Percentiles rank a stretch among this genome's conserved stretches.
phyloP scores from a whole-genome alignment of 2,797 vertebrate genomes.

The Odontamblyopus rebecca region DNA sequence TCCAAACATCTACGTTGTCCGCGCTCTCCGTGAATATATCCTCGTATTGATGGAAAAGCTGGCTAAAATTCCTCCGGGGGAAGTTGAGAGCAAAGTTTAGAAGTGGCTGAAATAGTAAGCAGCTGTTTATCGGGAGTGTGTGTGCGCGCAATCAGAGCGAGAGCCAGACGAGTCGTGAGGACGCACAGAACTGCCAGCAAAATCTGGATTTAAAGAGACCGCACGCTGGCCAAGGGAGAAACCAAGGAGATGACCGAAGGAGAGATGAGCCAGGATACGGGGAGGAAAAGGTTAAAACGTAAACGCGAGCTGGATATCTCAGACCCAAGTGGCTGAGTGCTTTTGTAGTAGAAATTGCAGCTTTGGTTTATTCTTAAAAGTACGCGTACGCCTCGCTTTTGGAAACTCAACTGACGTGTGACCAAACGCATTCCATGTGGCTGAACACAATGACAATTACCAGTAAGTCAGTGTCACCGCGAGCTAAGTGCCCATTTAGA shows the following conservation, averaged over 20 bases:
- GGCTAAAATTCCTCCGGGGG: constrained; percentile 16
- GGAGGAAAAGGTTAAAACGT: background rate
- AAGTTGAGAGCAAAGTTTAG: constrained; percentile 38
- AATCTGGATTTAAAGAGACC: constrained; percentile 77
- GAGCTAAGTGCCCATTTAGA: constrained; percentile 15
- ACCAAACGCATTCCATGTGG: constrained; percentile 3
- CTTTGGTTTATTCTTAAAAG: constrained; percentile 2
- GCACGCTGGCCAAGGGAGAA: constrained; percentile 48
- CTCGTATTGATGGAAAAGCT: constrained; percentile 12
- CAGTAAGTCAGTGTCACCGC: constrained; percentile 11
- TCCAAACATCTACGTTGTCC: constrained; percentile 13
- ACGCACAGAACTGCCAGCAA: constrained; percentile 55
- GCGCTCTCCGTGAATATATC: constrained; percentile 27
- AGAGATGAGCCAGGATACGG: constrained; percentile 28
- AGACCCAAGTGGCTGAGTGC: background rate
- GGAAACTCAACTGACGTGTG: constrained; percentile 8
- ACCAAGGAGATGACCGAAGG: background rate
- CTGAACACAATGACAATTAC: constrained; percentile 3
- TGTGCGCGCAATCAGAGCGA: constrained; percentile 48
- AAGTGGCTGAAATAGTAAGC: constrained; percentile 59
- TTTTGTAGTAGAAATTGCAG: constrained; percentile 16
- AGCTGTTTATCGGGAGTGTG: constrained; percentile 70
- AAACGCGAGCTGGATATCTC: constrained; percentile 1
- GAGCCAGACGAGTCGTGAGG: constrained; percentile 56
- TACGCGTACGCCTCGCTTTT: background rate